Conservation (phyloP, 2,113 vertebrate genomes). For the Antechinus flavipes region DNA sequence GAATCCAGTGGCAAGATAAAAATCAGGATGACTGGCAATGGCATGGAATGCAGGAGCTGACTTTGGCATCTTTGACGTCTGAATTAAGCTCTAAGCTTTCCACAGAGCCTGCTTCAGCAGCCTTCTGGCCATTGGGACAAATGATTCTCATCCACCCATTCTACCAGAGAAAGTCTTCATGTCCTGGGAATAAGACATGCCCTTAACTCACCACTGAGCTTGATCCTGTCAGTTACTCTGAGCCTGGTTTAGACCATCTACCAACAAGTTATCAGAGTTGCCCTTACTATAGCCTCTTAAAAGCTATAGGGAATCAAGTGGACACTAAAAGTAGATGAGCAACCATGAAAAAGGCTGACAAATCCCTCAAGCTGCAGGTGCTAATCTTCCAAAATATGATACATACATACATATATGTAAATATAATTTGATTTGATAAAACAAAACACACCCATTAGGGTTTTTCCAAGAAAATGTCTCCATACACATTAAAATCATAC, state of each 20-base stretch:
- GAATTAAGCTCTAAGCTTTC: not conserved
- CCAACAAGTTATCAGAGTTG: too few relatives aligned
- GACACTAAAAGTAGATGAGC: not conserved
- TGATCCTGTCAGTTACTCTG: not conserved
- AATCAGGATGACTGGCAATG: not conserved
- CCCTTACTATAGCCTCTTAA: too few relatives aligned
- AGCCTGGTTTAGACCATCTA: not conserved
- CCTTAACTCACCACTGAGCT: too few relatives aligned
- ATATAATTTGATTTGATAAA: too few relatives aligned
- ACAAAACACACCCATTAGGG: not conserved
- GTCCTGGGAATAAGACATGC: not conserved
- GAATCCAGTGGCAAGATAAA: not conserved
- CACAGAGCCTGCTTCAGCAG: not conserved
- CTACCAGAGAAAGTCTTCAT: not conserved
- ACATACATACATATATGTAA: too few relatives aligned
- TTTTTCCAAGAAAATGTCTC: not conserved
- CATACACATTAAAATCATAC: not conserved
- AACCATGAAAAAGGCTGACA: not conserved
- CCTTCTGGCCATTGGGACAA: not conserved
- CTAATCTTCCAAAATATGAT: not conserved
- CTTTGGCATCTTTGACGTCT: not conserved
- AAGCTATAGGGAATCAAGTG: not conserved
- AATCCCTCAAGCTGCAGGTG: not conserved
- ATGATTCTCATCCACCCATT: not conserved
- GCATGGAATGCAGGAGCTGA: not conserved